Conservation (phyloP, 2,113 vertebrate species). For the Albula glossodonta region DNA sequence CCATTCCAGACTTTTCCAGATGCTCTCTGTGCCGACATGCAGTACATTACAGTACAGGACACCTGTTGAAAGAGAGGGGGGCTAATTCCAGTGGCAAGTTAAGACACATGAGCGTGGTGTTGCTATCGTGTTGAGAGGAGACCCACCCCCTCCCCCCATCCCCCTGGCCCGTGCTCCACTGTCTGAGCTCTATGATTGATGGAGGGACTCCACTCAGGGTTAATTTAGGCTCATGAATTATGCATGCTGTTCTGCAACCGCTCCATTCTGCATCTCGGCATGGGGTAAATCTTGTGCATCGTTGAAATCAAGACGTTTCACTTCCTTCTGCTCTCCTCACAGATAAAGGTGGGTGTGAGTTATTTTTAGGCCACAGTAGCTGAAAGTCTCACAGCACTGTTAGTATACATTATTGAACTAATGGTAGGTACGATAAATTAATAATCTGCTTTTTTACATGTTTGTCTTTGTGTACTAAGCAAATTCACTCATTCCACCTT, state of each 20-base stretch:
- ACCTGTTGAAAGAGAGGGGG: constrained; percentile 85
- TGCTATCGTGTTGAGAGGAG: constrained; percentile 73
- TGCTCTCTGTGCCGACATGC: constrained; percentile 44
- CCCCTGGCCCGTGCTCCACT: constrained; percentile 29
- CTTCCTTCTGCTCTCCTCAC: constrained; percentile 34
- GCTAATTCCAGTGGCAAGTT: constrained; percentile 80
- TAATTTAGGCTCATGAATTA: constrained; percentile 92
- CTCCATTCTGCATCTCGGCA: constrained; percentile 80
- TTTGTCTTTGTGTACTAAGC: constrained; percentile 31
- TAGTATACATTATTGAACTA: constrained; percentile 66
- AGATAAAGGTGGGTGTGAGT: constrained; percentile 32
- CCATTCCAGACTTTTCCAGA: constrained; percentile 15
- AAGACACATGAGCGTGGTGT: constrained; percentile 76
- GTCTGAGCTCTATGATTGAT: constrained; percentile 89
- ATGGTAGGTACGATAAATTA: constrained; percentile 59
- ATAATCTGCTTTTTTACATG: constrained; percentile 45
- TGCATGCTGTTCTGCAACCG: constrained; percentile 74
- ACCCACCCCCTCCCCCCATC: constrained; percentile 41
- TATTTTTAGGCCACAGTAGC: constrained; percentile 53
- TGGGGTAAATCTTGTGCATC: constrained; percentile 75
- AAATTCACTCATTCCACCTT: background rate
- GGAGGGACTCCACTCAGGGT: constrained; percentile 84
- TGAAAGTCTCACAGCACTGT: constrained; percentile 40
- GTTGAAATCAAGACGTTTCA: constrained; percentile 61
- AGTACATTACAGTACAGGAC: constrained; percentile 63